Base-by-base conservation (phyloP, 2,888 invertebrate genomes). In the Oligia latruncula region DNA sequence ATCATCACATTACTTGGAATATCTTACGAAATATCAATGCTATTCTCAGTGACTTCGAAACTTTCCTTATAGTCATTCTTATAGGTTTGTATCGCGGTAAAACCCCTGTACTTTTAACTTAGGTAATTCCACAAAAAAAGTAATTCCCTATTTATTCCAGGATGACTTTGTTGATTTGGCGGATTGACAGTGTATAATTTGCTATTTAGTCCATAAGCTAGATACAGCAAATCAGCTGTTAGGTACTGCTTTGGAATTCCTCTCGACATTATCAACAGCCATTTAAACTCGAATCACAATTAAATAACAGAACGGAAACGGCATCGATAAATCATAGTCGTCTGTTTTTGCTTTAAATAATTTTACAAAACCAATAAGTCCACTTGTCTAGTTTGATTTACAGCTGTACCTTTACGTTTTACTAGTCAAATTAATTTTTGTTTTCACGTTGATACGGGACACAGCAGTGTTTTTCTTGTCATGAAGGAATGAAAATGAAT, bases 351-450 rank as follows among this genome's bases (percentile, higher is more conserved):
- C 83, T 82, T 72, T 80, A 81, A 87, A 90, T 89, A 87, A 89
- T 89, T 90, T 89, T 81, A 89, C 86, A 85, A 90, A 90, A 90
- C 89, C 88, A 90, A 91, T 91, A 90, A 35, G 49, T 88, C 86
- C 73, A 86, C 82, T 89, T 91, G 90, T 91, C 90, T 71, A 23
- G 0, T 49, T 68, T 90, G 83, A 89, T 90, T 90, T 87, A 86
- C 11, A 67, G 52, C 2, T 23, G 17, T 65, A 15, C 43, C 58
- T 71, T 40, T 8, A 11, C n/a, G n/a, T 49, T 84, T 80, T 70
- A 62, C 29, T 29, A 13, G 49, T 60, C 13, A 5, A 23, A 52
- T 40, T 60, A 3, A 64, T 55, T 13, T 23, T n/a, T 43, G 15
- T 65, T 73, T 72, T 68, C 49, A 35, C 23, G 6, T 23, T 20